Evolutionary conservation across 2,888 invertebrate species (phyloP).

Genomic region (Podotricha telesiphe): DNA sequence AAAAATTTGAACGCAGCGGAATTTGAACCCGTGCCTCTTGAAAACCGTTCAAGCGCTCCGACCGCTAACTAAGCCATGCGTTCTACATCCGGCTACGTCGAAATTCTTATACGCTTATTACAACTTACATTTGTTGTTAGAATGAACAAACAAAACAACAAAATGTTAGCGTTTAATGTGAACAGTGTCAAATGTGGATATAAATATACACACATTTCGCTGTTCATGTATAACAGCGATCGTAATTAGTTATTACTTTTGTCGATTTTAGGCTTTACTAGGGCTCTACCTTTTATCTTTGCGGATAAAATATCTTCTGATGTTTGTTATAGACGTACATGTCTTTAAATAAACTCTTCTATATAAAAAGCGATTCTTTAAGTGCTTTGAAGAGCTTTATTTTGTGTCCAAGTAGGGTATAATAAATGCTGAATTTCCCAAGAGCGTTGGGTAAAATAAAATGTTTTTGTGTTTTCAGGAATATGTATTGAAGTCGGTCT

Average conservation of each 20-base stretch:
- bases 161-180: neutral
- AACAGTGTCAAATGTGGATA: neutral
- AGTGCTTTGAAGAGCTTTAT: constrained; percentile 16
- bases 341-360: constrained; percentile 15
- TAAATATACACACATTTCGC: neutral
- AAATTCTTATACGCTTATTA: too few species aligned
- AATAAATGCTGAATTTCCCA: constrained; percentile 13
- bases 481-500: constrained; percentile 53
- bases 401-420: constrained; percentile 21
- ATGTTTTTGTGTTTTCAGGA: constrained; percentile 55
- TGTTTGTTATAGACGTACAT: constrained; percentile 4
- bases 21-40: too few species aligned
- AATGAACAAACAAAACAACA: too few species aligned
- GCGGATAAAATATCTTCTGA: constrained; percentile 1
- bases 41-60: too few species aligned
- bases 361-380: neutral
- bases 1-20: too few species aligned
- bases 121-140: too few species aligned
- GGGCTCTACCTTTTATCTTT: neutral
- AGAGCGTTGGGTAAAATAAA: constrained; percentile 40
- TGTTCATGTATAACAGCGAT: neutral
- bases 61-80: too few species aligned
- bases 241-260: neutral
- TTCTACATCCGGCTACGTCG: too few species aligned
- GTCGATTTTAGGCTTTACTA: neutral